phyloP scores from a whole-genome alignment of 2,888 invertebrate species.

The Papilio protenor region DNA sequence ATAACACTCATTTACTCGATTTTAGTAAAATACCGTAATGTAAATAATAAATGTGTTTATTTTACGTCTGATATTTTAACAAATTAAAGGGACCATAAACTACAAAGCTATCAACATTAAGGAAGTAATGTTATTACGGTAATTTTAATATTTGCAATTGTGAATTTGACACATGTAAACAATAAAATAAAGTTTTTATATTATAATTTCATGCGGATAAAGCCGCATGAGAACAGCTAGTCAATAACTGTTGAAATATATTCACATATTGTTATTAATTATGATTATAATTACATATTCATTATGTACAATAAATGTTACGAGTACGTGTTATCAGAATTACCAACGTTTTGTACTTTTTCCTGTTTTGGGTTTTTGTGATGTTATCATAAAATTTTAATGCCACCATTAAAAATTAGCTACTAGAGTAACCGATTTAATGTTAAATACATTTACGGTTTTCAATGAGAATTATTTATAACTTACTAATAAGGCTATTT shows the following conservation, averaged over 20 bases:
- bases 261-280: neutral
- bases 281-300: neutral
- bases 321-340: constrained; percentile 14
- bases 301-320: constrained; percentile 1
- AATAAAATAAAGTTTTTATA: too few relatives aligned
- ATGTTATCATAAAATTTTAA: constrained; percentile 7
- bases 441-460: too few relatives aligned
- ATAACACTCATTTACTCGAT: neutral
- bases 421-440: neutral
- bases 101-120: too few relatives aligned
- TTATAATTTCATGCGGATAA: too few relatives aligned
- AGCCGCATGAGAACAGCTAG: too few relatives aligned
- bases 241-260: neutral
- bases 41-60: neutral
- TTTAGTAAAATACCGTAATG: neutral
- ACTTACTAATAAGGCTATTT: neutral
- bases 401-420: neutral
- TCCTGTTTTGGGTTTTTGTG: constrained; percentile 8
- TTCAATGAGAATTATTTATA: neutral
- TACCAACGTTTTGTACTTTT: constrained; percentile 17
- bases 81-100: neutral
- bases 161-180: too few relatives aligned
- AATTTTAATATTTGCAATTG: too few relatives aligned
- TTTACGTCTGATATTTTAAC: neutral
- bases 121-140: too few relatives aligned